phyloP scores from a whole-genome alignment of 2,888 invertebrate species.

The Brachypterus glaber region DNA sequence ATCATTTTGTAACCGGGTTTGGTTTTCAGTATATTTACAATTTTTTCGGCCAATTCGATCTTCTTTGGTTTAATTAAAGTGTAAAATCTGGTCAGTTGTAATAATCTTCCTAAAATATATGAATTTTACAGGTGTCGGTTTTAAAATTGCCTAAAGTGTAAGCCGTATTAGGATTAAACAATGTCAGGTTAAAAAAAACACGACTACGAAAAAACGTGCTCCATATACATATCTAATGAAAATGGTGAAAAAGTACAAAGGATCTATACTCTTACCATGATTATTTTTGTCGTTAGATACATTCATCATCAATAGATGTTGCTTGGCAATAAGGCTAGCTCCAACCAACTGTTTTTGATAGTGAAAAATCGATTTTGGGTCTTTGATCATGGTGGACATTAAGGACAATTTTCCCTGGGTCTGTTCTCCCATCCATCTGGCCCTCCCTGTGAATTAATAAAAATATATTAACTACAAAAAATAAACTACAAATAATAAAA shows the following conservation, averaged over 20 bases:
- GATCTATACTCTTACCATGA: too few relatives aligned
- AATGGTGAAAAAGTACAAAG: too few relatives aligned
- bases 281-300: too few relatives aligned
- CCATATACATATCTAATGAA: too few relatives aligned
- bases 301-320: too few relatives aligned
- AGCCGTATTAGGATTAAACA: too few relatives aligned
- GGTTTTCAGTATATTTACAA: conserved; percentile 46
- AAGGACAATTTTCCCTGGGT: conserved; percentile 56
- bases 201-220: too few relatives aligned
- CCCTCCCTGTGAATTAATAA: too few relatives aligned
- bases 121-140: conserved; percentile 35
- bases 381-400: conserved; percentile 45
- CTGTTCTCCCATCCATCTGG: conserved; percentile 13
- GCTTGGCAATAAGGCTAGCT: conserved; percentile 52
- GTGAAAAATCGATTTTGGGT: conserved; percentile 55
- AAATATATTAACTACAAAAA: too few relatives aligned
- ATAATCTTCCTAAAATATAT: conserved; percentile 41
- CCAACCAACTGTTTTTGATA: conserved; percentile 52
- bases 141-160: too few relatives aligned
- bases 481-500: too few relatives aligned
- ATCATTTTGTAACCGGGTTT: conserved; percentile 47
- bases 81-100: conserved; percentile 58
- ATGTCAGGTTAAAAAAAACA: too few relatives aligned
- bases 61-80: conserved; percentile 47
- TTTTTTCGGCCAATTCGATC: conserved; percentile 44